These are phyloP conservation scores for Mesorhabditis spiculigera DNA, from an alignment of 2,888 invertebrate genomes.

Conservation along the genomic window DNA sequence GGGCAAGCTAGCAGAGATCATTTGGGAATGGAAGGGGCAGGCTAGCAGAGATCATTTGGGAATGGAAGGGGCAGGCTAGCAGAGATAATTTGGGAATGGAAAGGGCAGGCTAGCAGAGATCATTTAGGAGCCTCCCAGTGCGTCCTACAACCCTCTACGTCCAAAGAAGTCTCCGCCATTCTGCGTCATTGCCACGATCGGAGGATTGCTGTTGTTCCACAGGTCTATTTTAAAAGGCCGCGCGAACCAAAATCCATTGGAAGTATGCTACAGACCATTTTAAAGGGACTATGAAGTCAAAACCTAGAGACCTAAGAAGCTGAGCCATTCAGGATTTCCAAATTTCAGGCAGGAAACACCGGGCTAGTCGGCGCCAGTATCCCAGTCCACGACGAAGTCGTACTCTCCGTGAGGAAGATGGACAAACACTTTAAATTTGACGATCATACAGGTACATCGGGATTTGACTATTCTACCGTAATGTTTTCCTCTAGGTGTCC, in stretches of 20 bases:
- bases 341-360: constrained; percentile 79
- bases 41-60: too few species aligned
- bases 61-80: constrained; percentile 75
- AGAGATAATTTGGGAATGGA: neutral
- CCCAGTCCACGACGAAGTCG: constrained; percentile 93
- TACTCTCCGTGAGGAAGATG: constrained; percentile 80
- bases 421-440: constrained; percentile 77
- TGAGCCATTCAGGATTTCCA: neutral
- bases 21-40: neutral
- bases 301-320: too few species aligned
- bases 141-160: constrained; percentile 80
- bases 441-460: constrained; percentile 22
- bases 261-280: too few species aligned
- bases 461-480: too few species aligned
- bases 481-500: constrained; percentile 43
- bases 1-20: constrained; percentile 66
- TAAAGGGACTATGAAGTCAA: too few species aligned
- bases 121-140: constrained; percentile 61
- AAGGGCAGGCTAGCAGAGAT: constrained; percentile 67
- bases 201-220: constrained; percentile 82
- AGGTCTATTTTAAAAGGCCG: constrained; percentile 35
- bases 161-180: constrained; percentile 81
- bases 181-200: constrained; percentile 79
- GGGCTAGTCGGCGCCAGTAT: constrained; percentile 93
- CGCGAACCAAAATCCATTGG: too few species aligned